A percentile compares a stretch with the other conserved stretches of the same genome.
These are phyloP conservation scores for Merodon equestris DNA, from an alignment of 2,888 invertebrate genomes.

Conservation along the genomic window DNA sequence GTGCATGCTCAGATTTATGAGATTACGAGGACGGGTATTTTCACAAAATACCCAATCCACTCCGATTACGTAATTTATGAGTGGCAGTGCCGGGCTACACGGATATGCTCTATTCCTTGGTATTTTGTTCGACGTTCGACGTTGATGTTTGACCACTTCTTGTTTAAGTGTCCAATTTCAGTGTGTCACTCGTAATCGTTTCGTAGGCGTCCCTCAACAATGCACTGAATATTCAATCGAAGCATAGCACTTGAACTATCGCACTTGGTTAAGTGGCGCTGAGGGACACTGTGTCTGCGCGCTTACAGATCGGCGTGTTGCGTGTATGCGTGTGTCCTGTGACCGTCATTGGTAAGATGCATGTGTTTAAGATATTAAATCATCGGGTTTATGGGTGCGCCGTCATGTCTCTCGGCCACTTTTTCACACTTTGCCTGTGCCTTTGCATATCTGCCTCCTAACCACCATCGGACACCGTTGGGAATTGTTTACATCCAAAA, in stretches of 20 bases:
- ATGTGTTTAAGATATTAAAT: constrained; percentile 79
- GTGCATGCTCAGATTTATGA: constrained; percentile 60
- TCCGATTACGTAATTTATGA: constrained; percentile 69
- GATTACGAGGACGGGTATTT: constrained; percentile 65
- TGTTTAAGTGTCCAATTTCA: constrained; percentile 66
- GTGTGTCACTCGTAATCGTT: constrained; percentile 63
- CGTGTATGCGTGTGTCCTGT: constrained; percentile 51
- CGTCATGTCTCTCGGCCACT: constrained; percentile 74
- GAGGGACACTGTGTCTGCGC: constrained; percentile 56
- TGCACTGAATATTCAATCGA: constrained; percentile 32
- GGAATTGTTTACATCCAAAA: constrained; percentile 26
- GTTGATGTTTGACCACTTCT: constrained; percentile 64
- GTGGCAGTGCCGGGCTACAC: constrained; percentile 5
- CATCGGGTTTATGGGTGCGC: constrained; percentile 75
- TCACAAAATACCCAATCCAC: constrained; percentile 67
- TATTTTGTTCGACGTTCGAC: constrained; percentile 32
- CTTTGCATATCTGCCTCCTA: constrained; percentile 13
- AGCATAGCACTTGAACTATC: constrained; percentile 52
- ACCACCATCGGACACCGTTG: constrained; percentile 35
- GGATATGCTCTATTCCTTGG: constrained; percentile 6
- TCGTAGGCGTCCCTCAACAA: constrained; percentile 65
- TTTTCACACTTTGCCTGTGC: constrained; percentile 77
- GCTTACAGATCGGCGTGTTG: constrained; percentile 45
- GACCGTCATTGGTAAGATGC: constrained; percentile 72
- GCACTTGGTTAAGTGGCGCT: constrained; percentile 69